Base-by-base conservation (phyloP, 1,140 invertebrate species). In the Bathynomus jamesi region DNA sequence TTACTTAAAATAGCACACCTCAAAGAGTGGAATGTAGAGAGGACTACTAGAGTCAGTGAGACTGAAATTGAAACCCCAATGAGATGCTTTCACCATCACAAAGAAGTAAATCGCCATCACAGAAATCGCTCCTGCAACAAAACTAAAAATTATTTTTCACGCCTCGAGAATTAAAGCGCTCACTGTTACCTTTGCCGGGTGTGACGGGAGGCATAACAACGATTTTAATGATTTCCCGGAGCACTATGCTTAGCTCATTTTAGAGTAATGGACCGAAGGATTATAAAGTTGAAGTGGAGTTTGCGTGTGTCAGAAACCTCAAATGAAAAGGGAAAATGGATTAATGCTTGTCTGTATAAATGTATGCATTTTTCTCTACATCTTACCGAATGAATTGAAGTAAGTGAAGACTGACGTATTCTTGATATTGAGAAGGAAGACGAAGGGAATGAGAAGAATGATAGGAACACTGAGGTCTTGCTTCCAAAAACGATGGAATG, bases 371-470 rank as follows among this genome's bases (percentile, higher is more conserved):
- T n/a, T n/a, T n/a, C n/a, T n/a, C 65, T n/a, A 21, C 10, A 24
- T 21, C 69, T 11, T 60, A 70, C 93, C 94, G 40, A 96, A 84
- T 73, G 93, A 92, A 83, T 95, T 96, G 79, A 96, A 95, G 81
- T 94, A 95, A 5, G 92, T 94, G 82, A 96, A 96, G 81, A 96
- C 95, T 1, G 91, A 91, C 0, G 92, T 88, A 28, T 90, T 93
- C 72, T 89, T 92, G 78, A 96, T 91, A 82, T 91, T 94, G 5
- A 95, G 82, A 24, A 96, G 80, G 0, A 93, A 92, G 79, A 89
- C 89, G 40, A 95, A 83, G 21, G 94, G 79, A 4, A 92, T n/a
- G 3, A 88, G 86, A 11, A 96, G 85, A 79, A 91, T 90, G n/a
- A 95, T 79, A 0, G 94, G 94, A n/a, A 95, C 93, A 0, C 91